Evolutionary conservation across 2,888 invertebrate genomes (phyloP), one percentile per base, ranked within the genome.

Genomic region (Podotricha telesiphe): DNA sequence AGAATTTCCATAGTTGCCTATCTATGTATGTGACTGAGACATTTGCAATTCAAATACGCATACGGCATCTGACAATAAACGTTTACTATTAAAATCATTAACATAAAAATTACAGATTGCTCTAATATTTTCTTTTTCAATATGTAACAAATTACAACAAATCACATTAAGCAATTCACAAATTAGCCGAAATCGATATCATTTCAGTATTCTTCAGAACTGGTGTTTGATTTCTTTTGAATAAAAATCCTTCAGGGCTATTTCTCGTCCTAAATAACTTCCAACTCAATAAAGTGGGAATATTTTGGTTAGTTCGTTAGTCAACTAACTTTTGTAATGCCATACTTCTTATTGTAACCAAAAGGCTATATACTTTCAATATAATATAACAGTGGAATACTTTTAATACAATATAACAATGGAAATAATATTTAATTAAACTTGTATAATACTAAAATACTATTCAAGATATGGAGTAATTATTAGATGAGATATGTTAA

Each of bases 161-260:
- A 28, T 4, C 2, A 6, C 6, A 28, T 28, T 6, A 4, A 56
- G 6, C n/a, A 61, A 56, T 63, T 48, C 48, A 22, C 34, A 51
- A 68, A 68, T 64, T 56, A 34, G 42, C 58, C 42, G 55, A 65
- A 65, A 65, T 59, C 53, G 59, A 65, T 62, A 45, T 51, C 37
- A 67, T 53, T 53, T 45, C 53, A 45, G 45, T 45, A 22, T 40
- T 34, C 51, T 47, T 64, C n/a, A 13, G 40, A 53, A 20, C 15
- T 22, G 63, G 56, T 20, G 47, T 45, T 69, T 56, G 61, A 62
- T 69, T 62, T 69, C 65, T 53, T 69, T 56, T 61, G 65, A 69
- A 65, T 61, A 65, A 66, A 65, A 51, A 65, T 45, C 13, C 51
- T 66, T 65, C 40, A 28, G 11, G 51, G 34, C 64, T 20, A 42